phyloP scores from a whole-genome alignment of 92 coral and sea anemone genomes.

The Epizoanthus stellaris region DNA sequence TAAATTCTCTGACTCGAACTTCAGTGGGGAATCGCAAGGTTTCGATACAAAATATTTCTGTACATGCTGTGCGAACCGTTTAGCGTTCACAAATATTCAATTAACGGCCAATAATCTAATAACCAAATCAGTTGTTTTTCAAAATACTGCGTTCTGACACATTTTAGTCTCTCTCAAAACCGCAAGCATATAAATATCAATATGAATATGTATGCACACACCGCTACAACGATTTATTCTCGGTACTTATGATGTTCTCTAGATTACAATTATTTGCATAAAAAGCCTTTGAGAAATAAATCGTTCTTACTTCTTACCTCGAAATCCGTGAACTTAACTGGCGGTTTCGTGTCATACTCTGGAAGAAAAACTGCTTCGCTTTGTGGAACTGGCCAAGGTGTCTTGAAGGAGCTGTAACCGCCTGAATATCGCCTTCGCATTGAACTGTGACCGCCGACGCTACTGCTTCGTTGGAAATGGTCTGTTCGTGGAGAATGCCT shows the following conservation, averaged over 20 bases:
- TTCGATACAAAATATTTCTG: neutral
- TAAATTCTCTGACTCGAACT: neutral
- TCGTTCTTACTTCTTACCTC: constrained; percentile 84
- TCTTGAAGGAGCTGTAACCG: constrained; percentile 80
- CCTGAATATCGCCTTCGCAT: constrained; percentile 88
- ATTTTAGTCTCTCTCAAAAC: neutral
- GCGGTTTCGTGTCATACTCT: constrained; percentile 94
- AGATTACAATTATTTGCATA: neutral
- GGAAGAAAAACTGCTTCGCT: constrained; percentile 96
- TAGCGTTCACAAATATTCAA: neutral
- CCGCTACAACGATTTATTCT: neutral
- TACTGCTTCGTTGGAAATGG: constrained; percentile 38
- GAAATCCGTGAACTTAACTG: constrained; percentile 92
- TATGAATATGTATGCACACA: constrained; percentile 6
- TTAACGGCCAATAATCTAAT: neutral
- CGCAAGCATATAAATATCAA: constrained; percentile 3
- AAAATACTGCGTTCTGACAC: constrained; percentile 2
- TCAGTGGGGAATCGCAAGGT: neutral
- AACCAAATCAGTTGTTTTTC: neutral
- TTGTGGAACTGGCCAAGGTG: constrained; percentile 97
- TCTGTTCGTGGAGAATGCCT: constrained; percentile 37
- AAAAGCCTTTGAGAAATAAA: neutral
- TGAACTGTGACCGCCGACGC: constrained; percentile 75
- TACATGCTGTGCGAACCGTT: neutral
- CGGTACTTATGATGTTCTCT: neutral